A percentile compares a stretch with the other conserved stretches of the same genome.
Conservation (phyloP, 1,140 invertebrate species). For the Magallana gigas region DNA sequence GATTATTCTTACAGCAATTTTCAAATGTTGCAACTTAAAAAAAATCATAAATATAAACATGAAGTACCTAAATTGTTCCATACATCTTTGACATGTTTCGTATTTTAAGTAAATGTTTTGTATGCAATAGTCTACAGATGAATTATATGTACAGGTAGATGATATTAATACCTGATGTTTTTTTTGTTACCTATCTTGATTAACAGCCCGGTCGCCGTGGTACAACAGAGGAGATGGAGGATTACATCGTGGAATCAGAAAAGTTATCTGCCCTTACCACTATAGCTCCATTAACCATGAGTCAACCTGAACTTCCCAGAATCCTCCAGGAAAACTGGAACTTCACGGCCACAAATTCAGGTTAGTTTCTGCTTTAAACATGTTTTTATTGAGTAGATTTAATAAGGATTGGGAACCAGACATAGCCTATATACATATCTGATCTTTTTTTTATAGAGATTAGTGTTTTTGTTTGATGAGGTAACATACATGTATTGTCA, state of each 20-base stretch:
- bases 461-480: too few species aligned
- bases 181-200: background rate
- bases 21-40: too few species aligned
- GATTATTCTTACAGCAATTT: too few species aligned
- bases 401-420: background rate
- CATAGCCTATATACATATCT: too few species aligned
- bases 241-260: constrained; percentile 72
- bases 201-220: constrained; percentile 67
- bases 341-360: constrained; percentile 25
- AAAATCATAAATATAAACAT: too few species aligned
- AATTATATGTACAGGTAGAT: too few species aligned
- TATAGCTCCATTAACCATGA: constrained; percentile 59
- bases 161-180: background rate
- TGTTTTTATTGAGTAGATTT: background rate
- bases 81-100: too few species aligned
- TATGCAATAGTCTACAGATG: too few species aligned
- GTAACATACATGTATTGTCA: too few species aligned
- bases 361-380: background rate
- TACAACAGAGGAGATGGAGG: constrained; percentile 72
- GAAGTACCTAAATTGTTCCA: too few species aligned
- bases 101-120: too few species aligned
- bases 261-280: constrained; percentile 70
- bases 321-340: constrained; percentile 71
- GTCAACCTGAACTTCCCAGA: constrained; percentile 60
- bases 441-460: too few species aligned